phyloP scores from a whole-genome alignment of 2,113 vertebrate species.

The Alexandromys fortis region DNA sequence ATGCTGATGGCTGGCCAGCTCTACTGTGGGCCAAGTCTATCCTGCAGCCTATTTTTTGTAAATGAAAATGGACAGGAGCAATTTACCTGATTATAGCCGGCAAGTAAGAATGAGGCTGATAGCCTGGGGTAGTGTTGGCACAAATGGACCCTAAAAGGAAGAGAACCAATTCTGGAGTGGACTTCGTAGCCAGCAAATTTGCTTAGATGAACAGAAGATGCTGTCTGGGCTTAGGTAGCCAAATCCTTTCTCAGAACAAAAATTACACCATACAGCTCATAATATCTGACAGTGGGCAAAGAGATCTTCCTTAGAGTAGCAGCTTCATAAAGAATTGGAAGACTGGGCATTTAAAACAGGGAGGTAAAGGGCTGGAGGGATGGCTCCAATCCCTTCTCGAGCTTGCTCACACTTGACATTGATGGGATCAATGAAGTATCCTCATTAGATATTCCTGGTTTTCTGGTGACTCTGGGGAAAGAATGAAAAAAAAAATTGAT shows the following conservation, averaged over 20 bases:
- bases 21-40: not conserved
- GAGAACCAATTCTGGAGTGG: not conserved
- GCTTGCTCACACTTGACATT: not conserved
- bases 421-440: not conserved
- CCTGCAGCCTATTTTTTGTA: not conserved
- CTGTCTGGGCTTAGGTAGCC: not conserved
- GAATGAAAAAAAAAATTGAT: not conserved
- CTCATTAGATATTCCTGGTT: not conserved
- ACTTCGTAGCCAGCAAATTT: not conserved
- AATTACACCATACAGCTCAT: not conserved
- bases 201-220: not conserved
- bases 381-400: not conserved
- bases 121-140: not conserved
- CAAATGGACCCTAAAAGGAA: not conserved
- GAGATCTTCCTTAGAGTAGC: not conserved
- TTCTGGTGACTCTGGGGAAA: not conserved
- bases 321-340: not conserved
- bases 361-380: not conserved
- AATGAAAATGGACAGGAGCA: not conserved
- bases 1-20: not conserved
- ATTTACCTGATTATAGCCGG: not conserved
- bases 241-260: not conserved
- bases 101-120: not conserved
- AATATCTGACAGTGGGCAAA: not conserved
- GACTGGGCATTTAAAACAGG: not conserved